Conservation (phyloP, 2,113 vertebrate genomes). For the Meleagris gallopavo region DNA sequence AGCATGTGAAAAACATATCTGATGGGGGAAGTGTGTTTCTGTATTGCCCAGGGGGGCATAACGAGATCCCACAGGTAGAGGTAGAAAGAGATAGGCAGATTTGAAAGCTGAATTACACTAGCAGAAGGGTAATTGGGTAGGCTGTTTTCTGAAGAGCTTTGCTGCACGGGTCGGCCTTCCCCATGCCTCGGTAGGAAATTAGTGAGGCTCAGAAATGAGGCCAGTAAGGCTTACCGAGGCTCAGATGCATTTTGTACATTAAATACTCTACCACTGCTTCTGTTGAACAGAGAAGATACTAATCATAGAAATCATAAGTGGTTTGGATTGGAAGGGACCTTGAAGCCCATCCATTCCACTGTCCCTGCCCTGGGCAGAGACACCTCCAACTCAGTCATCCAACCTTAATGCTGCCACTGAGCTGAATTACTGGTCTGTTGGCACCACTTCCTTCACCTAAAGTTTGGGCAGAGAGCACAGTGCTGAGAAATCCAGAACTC, state of each 20-base stretch:
- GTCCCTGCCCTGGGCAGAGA: not conserved
- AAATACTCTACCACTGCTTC: not conserved
- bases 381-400: not conserved
- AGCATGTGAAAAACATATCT: rapidly evolving
- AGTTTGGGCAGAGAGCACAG: not conserved
- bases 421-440: not conserved
- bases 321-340: not conserved
- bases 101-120: not conserved
- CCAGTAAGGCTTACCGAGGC: not conserved
- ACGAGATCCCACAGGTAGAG: not conserved
- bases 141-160: not conserved
- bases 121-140: not conserved
- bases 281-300: rapidly evolving
- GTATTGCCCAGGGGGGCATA: not conserved
- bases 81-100: not conserved
- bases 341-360: not conserved
- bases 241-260: not conserved
- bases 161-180: not conserved
- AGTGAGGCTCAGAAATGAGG: not conserved
- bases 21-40: not conserved
- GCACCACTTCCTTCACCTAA: not conserved
- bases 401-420: not conserved
- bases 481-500: not conserved
- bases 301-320: not conserved
- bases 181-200: not conserved